These are phyloP conservation scores for Platycnemis pennipes DNA, from an alignment of 2,888 invertebrate species.

Conservation along the genomic window DNA sequence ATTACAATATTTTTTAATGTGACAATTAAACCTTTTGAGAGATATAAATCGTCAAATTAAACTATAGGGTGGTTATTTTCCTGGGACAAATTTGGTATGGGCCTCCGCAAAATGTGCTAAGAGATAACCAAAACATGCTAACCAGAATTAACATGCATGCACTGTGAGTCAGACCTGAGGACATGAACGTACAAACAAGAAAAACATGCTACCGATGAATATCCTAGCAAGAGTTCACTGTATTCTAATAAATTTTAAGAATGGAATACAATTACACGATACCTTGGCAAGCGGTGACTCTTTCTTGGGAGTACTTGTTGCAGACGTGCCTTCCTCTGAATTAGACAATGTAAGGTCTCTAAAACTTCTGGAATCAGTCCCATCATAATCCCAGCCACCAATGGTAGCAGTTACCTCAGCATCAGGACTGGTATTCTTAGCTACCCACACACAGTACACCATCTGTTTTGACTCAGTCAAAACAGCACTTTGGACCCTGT, in stretches of 20 bases:
- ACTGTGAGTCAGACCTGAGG: too few relatives aligned
- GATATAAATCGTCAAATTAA: too few relatives aligned
- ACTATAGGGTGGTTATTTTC: too few relatives aligned
- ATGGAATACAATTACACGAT: not conserved
- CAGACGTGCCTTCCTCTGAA: not conserved
- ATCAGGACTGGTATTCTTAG: conserved; percentile 78
- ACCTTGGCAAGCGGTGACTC: not conserved
- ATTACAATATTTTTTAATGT: too few relatives aligned
- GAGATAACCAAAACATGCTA: too few relatives aligned
- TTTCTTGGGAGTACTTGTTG: not conserved
- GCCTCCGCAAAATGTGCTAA: too few relatives aligned
- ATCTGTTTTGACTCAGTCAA: conserved; percentile 79
- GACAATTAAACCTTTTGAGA: too few relatives aligned
- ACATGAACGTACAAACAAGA: too few relatives aligned
- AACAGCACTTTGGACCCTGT: conserved; percentile 77
- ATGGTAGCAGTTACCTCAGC: conserved; percentile 71
- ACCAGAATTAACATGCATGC: too few relatives aligned
- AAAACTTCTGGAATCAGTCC: not conserved
- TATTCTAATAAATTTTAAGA: not conserved
- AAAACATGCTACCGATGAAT: too few relatives aligned
- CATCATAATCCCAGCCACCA: not conserved
- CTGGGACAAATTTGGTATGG: too few relatives aligned
- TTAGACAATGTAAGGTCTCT: conserved; percentile 12
- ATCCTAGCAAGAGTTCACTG: too few relatives aligned
- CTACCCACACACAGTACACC: conserved; percentile 84